These are phyloP conservation scores for Platyscapa corneri DNA, from an alignment of 1,140 invertebrate genomes.

Conservation along the genomic window DNA sequence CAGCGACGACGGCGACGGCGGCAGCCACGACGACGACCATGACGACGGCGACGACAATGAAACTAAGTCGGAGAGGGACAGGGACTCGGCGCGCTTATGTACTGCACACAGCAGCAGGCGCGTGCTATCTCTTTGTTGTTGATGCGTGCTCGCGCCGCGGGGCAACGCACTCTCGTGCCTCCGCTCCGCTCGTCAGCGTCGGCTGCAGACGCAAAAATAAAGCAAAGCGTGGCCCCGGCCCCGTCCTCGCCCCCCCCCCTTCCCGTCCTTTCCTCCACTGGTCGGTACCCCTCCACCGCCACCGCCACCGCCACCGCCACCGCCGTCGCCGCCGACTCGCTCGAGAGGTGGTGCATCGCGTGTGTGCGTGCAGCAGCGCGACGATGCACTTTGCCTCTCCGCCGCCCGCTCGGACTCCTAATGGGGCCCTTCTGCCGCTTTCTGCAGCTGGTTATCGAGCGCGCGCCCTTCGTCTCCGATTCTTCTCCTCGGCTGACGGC, in stretches of 20 bases:
- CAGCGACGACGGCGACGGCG: slow-evolving; percentile 36
- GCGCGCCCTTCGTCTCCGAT: slow-evolving; percentile 31
- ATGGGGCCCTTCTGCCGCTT: slow-evolving; percentile 33
- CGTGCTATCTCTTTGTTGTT: slow-evolving; percentile 64
- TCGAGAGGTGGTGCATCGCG: background rate
- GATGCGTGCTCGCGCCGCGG: slow-evolving; percentile 56
- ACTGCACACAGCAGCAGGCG: background rate
- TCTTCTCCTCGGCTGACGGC: slow-evolving; percentile 15
- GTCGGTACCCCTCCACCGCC: background rate
- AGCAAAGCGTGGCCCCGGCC: slow-evolving; percentile 33
- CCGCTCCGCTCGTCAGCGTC: slow-evolving; percentile 55
- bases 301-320: background rate
- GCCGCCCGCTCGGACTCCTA: slow-evolving; percentile 1
- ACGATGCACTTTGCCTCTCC: slow-evolving; percentile 35
- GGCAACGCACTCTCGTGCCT: slow-evolving; percentile 60
- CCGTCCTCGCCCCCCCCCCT: background rate
- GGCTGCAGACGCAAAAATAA: slow-evolving; percentile 63
- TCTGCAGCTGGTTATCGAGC: slow-evolving; percentile 44
- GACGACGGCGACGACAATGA: slow-evolving; percentile 38
- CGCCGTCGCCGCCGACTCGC: background rate
- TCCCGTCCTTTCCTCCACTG: background rate
- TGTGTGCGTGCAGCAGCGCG: slow-evolving; percentile 1
- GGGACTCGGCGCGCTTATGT: too few species aligned
- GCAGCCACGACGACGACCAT: too few species aligned
- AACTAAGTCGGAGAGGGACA: background rate